Percentiles rank a stretch among this genome's conserved stretches.
Conservation (phyloP, 2,888 invertebrate genomes). For the Neoitamus cyanurus region DNA sequence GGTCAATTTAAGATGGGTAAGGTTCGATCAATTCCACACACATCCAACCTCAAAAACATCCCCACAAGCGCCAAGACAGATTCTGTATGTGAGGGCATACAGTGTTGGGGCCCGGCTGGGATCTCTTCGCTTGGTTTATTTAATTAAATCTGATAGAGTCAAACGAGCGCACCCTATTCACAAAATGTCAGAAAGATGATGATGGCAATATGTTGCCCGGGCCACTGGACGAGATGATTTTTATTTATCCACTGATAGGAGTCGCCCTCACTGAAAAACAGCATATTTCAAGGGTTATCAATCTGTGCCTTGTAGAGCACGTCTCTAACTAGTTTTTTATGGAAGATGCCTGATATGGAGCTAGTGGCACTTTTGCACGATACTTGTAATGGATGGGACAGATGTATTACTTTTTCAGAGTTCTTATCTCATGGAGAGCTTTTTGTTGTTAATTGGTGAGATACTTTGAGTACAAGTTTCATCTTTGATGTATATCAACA, state of each 20-base stretch:
- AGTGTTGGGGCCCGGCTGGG: neutral
- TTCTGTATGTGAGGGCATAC: neutral
- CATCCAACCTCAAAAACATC: neutral
- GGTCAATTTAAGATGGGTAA: neutral
- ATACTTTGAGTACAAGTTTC: neutral
- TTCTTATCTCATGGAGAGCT: neutral
- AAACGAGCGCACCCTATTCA: slow-evolving; percentile 1
- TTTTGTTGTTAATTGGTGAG: neutral
- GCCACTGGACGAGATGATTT: neutral
- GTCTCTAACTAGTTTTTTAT: neutral
- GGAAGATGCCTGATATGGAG: neutral
- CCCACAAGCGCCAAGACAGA: neutral
- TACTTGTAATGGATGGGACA: neutral
- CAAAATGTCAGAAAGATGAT: slow-evolving; percentile 1
- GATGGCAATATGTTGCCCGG: slow-evolving; percentile 1
- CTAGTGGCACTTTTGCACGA: neutral
- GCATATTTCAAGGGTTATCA: neutral
- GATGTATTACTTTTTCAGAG: neutral
- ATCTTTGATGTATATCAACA: too few relatives aligned
- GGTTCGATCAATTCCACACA: neutral
- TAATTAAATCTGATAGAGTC: neutral
- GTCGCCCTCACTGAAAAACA: neutral
- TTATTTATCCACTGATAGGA: neutral
- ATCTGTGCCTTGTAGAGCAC: neutral
- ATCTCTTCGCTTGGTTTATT: neutral